Conservation (phyloP, 1,140 invertebrate genomes). For the Euura lappo region DNA sequence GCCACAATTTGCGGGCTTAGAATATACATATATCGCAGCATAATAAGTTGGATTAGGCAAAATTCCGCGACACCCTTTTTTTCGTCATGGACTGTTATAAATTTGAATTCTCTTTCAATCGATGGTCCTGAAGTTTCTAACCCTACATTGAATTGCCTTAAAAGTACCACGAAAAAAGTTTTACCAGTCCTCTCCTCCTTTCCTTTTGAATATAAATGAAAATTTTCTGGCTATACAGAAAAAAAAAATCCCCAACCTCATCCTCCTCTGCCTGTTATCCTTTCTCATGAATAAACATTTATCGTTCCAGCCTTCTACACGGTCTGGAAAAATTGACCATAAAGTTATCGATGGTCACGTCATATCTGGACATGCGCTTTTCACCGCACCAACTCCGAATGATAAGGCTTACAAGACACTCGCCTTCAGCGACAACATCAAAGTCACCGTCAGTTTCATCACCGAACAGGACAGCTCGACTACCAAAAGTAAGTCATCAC, state of each 20-base stretch:
- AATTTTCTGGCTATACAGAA: too few relatives aligned
- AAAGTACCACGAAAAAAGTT: too few relatives aligned
- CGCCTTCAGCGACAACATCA: constrained; percentile 81
- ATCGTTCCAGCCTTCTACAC: constrained; percentile 64
- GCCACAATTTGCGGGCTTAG: not conserved
- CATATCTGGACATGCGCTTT: constrained; percentile 85
- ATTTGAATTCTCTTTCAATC: too few relatives aligned
- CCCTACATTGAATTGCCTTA: too few relatives aligned
- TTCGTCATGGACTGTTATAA: too few relatives aligned
- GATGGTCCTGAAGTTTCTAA: too few relatives aligned
- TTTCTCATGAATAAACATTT: constrained; percentile 13
- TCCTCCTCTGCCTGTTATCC: too few relatives aligned
- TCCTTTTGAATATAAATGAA: too few relatives aligned
- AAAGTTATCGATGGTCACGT: constrained; percentile 91
- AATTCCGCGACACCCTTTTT: too few relatives aligned
- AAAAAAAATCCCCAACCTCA: too few relatives aligned
- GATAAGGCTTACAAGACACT: constrained; percentile 76
- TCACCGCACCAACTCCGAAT: constrained; percentile 79
- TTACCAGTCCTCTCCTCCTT: too few relatives aligned
- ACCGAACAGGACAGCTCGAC: constrained; percentile 66
- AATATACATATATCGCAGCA: not conserved
- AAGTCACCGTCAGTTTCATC: constrained; percentile 79
- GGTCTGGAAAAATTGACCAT: constrained; percentile 75
- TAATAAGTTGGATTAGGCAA: too few relatives aligned
- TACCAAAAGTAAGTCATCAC: constrained; percentile 56